Evolutionary conservation across 1,140 invertebrate species (phyloP).

Genomic region (Armadillidium nasatum): DNA sequence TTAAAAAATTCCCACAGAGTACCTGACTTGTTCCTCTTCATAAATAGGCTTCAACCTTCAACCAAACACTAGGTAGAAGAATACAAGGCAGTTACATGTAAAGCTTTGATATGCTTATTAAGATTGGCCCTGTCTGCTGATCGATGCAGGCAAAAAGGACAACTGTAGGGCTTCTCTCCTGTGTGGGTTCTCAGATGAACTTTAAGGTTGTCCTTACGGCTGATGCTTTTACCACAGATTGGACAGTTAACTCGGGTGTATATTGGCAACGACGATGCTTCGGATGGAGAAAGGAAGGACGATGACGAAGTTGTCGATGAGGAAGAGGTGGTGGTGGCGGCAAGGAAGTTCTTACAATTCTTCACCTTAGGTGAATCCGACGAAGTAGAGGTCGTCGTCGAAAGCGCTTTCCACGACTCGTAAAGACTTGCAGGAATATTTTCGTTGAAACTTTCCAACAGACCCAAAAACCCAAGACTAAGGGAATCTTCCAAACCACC

Average conservation of each 20-base stretch:
- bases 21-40: too few relatives aligned
- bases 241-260: background rate
- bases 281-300: too few relatives aligned
- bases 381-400: too few relatives aligned
- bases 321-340: background rate
- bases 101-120: conserved; percentile 38
- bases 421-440: background rate
- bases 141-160: conserved; percentile 57
- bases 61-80: background rate
- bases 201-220: conserved; percentile 16
- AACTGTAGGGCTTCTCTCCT: conserved; percentile 64
- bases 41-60: too few relatives aligned
- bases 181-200: too few relatives aligned
- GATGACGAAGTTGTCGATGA: background rate
- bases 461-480: background rate
- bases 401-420: background rate
- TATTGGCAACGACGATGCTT: too few relatives aligned
- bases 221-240: background rate
- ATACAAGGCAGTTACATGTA: background rate
- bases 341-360: background rate
- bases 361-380: background rate
- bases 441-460: background rate
- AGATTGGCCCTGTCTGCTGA: conserved; percentile 41
- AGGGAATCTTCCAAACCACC: background rate
- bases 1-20: too few relatives aligned